These are phyloP conservation scores for Anas flavirostris DNA, from an alignment of 2,797 vertebrate genomes.

Conservation along the genomic window DNA sequence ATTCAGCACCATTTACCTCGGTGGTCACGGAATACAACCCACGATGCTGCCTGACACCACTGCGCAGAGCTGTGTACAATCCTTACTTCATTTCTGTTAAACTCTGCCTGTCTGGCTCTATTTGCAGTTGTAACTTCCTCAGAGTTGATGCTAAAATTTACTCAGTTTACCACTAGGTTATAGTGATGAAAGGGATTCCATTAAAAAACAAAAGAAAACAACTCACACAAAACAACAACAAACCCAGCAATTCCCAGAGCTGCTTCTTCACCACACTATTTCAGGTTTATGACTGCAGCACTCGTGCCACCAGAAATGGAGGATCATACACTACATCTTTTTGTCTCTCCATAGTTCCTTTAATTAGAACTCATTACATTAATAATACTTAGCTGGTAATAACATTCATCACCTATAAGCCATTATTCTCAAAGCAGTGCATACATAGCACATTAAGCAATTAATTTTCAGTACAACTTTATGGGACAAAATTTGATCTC, in stretches of 20 bases:
- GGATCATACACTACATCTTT: neutral
- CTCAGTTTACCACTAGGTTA: neutral
- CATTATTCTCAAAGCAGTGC: constrained; percentile 1
- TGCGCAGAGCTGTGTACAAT: neutral
- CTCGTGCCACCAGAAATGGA: neutral
- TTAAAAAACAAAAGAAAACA: neutral
- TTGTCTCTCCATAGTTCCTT: neutral
- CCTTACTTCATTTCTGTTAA: neutral
- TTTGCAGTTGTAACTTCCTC: neutral
- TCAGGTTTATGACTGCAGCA: neutral
- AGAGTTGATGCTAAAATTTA: neutral
- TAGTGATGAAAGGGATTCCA: neutral
- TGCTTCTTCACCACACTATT: neutral
- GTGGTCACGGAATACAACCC: neutral
- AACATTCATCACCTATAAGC: neutral
- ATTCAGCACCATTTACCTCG: neutral
- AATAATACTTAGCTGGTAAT: constrained; percentile 16
- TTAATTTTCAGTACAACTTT: constrained; percentile 18
- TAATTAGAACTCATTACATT: constrained; percentile 23
- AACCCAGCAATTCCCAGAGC: neutral
- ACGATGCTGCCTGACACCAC: neutral
- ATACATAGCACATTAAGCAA: neutral
- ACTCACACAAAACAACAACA: too few relatives aligned
- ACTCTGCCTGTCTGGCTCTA: neutral
- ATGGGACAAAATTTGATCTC: neutral